Conservation (phyloP, 2,797 vertebrate species). For the Gymnoscopelus microlampas region DNA sequence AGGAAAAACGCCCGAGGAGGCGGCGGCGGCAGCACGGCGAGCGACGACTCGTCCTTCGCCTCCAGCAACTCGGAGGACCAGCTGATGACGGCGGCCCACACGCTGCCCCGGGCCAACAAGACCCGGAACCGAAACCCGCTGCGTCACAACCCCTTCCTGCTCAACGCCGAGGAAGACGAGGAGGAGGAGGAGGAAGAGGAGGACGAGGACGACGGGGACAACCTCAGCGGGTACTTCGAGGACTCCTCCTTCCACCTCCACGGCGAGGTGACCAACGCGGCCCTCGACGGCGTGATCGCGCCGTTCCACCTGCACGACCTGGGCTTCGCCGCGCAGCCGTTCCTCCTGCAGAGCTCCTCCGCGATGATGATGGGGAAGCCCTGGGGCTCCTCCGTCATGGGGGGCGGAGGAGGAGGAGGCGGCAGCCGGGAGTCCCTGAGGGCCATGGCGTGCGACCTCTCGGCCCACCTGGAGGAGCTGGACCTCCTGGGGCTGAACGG, state of each 20-base stretch:
- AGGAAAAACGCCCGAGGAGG: constrained; percentile 57
- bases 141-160: constrained; percentile 92
- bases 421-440: constrained; percentile 68
- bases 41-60: constrained; percentile 78
- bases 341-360: constrained; percentile 84
- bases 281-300: constrained; percentile 40
- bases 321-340: constrained; percentile 80
- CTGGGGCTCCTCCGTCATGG: constrained; percentile 70
- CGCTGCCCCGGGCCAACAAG: constrained; percentile 68
- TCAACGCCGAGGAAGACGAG: constrained; percentile 80
- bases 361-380: constrained; percentile 57
- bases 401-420: constrained; percentile 46
- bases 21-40: constrained; percentile 73
- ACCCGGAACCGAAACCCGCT: constrained; percentile 66
- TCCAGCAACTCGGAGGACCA: constrained; percentile 82
- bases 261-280: constrained; percentile 56
- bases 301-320: constrained; percentile 78
- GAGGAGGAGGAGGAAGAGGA: constrained; percentile 80
- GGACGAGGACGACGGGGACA: constrained; percentile 80
- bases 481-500: constrained; percentile 82
- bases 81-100: constrained; percentile 61
- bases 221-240: constrained; percentile 82
- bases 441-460: constrained; percentile 61
- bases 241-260: constrained; percentile 85
- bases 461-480: constrained; percentile 75